These are phyloP conservation scores for Cyrtonyx montezumae DNA, from an alignment of 2,113 vertebrate genomes.

Conservation along the genomic window DNA sequence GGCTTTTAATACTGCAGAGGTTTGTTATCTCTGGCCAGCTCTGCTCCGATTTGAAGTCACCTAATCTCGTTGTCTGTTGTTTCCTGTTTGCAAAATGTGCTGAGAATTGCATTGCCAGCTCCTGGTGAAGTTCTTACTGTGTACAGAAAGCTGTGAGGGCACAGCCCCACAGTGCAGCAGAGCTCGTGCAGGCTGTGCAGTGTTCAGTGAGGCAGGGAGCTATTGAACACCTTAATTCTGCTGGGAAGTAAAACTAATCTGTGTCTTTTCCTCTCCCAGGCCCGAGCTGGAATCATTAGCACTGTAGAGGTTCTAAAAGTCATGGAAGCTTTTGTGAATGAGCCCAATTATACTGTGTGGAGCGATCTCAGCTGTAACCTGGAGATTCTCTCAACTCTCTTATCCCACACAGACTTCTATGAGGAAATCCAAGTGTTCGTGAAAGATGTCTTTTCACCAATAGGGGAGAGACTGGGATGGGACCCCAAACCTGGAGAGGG, in stretches of 20 bases:
- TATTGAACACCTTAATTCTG: neutral
- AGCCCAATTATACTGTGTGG: slow-evolving; percentile 99
- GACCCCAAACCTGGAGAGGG: slow-evolving; percentile 95
- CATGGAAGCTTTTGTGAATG: slow-evolving; percentile 99
- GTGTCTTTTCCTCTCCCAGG: slow-evolving; percentile 79
- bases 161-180: too few relatives aligned
- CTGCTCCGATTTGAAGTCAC: neutral
- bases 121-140: neutral
- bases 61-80: neutral
- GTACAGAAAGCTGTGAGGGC: neutral
- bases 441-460: slow-evolving; percentile 94
- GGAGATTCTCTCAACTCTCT: slow-evolving; percentile 92
- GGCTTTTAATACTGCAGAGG: neutral
- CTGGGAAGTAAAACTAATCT: slow-evolving; percentile 51
- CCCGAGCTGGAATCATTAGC: slow-evolving; percentile 96
- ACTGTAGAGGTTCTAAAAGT: slow-evolving; percentile 97
- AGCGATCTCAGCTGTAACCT: slow-evolving; percentile 99
- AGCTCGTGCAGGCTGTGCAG: too few relatives aligned
- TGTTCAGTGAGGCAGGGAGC: neutral
- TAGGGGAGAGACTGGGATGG: slow-evolving; percentile 94
- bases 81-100: neutral
- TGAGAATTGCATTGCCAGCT: neutral
- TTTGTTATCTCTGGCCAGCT: neutral
- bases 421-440: slow-evolving; percentile 97
- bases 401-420: slow-evolving; percentile 96